These are phyloP conservation scores for Ericerus pela DNA, from an alignment of 1,140 invertebrate species.

Conservation along the genomic window DNA sequence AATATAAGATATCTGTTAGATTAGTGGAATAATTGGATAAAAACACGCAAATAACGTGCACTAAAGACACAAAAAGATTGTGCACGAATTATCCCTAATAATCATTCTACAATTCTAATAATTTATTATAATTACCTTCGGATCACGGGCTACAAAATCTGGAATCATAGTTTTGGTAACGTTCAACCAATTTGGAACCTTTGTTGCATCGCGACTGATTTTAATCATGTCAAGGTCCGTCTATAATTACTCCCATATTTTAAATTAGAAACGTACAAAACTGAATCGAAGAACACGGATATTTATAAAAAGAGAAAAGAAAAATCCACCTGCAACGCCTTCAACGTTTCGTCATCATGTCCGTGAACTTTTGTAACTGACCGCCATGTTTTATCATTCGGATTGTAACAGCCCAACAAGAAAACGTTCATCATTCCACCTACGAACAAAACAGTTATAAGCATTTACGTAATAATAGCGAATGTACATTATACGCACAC, in stretches of 20 bases:
- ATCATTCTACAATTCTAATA: not conserved
- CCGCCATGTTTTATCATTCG: slow-evolving; percentile 49
- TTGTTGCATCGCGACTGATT: slow-evolving; percentile 54
- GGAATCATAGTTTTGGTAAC: slow-evolving; percentile 70
- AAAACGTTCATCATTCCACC: slow-evolving; percentile 85
- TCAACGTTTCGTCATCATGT: slow-evolving; percentile 70
- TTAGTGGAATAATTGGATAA: not conserved
- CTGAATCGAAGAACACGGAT: not conserved
- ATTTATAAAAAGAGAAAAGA: not conserved
- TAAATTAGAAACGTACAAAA: not conserved
- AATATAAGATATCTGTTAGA: too few species aligned
- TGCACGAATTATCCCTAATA: not conserved
- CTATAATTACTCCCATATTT: slow-evolving; percentile 23
- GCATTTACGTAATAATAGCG: not conserved
- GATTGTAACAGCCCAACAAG: slow-evolving; percentile 77
- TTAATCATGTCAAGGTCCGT: slow-evolving; percentile 61
- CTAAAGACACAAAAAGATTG: not conserved
- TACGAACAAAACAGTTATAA: slow-evolving; percentile 25
- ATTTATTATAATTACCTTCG: slow-evolving; percentile 37
- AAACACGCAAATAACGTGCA: not conserved
- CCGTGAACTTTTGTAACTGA: slow-evolving; percentile 79
- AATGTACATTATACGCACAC: not conserved
- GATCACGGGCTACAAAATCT: slow-evolving; percentile 72
- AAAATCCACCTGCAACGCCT: slow-evolving; percentile 44
- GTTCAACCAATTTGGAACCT: slow-evolving; percentile 63